Percentiles rank a stretch among this genome's conserved stretches.
phyloP scores from a whole-genome alignment of 2,797 vertebrate species.

The Periparus ater region DNA sequence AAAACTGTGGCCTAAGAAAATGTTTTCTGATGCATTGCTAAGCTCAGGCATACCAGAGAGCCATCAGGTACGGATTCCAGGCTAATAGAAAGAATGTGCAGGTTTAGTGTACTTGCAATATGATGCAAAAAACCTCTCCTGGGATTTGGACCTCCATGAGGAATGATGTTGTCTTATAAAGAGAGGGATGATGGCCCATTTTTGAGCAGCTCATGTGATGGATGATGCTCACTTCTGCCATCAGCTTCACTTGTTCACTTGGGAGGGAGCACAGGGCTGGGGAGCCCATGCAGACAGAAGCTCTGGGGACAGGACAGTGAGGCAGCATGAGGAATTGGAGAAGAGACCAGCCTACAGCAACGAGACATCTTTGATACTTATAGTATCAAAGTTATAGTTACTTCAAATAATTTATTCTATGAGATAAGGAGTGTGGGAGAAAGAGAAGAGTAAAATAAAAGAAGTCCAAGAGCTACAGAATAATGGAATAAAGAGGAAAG shows the following conservation, averaged over 20 bases:
- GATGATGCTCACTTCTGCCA: background rate
- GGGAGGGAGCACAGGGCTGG: background rate
- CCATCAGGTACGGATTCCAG: background rate
- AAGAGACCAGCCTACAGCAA: background rate
- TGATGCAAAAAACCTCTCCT: background rate
- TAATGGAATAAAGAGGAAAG: background rate
- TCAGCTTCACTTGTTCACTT: background rate
- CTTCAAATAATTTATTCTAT: background rate
- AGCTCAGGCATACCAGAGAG: background rate
- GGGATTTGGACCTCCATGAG: background rate
- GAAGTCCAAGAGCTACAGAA: background rate
- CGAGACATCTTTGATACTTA: background rate
- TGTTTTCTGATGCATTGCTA: background rate
- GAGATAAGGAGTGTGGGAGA: background rate
- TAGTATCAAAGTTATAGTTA: background rate
- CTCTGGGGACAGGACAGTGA: background rate
- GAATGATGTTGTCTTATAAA: background rate
- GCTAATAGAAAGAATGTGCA: background rate
- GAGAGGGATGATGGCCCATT: accelerated
- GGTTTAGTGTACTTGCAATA: background rate
- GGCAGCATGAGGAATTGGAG: background rate
- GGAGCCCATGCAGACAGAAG: background rate
- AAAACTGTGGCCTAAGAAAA: background rate
- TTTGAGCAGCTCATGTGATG: accelerated
- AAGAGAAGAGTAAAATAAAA: background rate